Base-by-base conservation (phyloP, 2,888 invertebrate species). In the Odontothrips loti region DNA sequence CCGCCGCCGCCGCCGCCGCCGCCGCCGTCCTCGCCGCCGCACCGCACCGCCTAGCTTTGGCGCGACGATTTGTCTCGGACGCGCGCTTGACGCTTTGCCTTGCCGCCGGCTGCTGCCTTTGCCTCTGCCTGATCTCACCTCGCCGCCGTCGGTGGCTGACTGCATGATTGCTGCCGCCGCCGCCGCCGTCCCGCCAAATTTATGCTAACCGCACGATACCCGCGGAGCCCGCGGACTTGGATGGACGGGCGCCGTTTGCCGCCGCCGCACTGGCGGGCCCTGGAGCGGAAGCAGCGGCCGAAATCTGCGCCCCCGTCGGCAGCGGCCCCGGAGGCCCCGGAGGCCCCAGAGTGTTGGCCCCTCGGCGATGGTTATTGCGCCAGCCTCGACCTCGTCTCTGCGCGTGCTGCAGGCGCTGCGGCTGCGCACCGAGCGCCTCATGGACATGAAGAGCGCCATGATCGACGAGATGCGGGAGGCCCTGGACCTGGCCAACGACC, bases 401-500 rank as follows among this genome's bases (percentile, higher is more conserved):
- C 34, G n/a, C n/a, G n/a, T 43, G 34, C 34, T 23, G 27, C 68
- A 75, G 68, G 68, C 68, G 27, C 68, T 75, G 68, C 68, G 68
- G 23, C 68, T 75, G 68, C 68, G 68, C 68, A 27, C 68, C 68
- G 68, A 75, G 68, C 68, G 68, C 27, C 68, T 75, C 23, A 27
- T 75, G 68, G 68, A 75, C 68, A 75, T 75, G 68, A 75, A 75
- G 68, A 75, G 68, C 6, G 68, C 68, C 27, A 75, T 75, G 68
- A 75, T 75, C 27, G 68, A 75, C 12, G 68, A 75, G 27, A 23
- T 75, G 27, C 68, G 68, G 23, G 68, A 75, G 27, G 68, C 68
- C 23, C 27, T 75, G 27, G 68, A 75, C 68, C 27, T 12, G 23
- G 68, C 68, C 68, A 75, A 75, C 68, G 68, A 75, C 23, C 68